Evolutionary conservation across 2,797 vertebrate genomes (phyloP), one percentile per base, ranked within the genome.

Genomic region (Salmo trutta): DNA sequence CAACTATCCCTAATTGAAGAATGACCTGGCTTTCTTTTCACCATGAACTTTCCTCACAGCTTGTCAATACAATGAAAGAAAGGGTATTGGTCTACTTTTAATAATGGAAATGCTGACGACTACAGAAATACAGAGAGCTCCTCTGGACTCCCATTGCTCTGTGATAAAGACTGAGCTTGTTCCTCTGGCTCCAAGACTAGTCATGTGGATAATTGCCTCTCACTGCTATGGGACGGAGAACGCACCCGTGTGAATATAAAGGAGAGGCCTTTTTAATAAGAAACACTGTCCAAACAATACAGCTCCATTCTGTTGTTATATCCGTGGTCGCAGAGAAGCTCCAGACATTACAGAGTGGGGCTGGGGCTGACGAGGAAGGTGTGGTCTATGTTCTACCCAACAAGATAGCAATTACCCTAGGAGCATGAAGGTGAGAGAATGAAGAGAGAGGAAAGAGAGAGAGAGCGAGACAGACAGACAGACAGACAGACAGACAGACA

Each of bases 161-260:
- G 87, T 87, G 92, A 93, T 93, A 93, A 93, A 95, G 93, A 82
- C 89, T 89, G 88, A 85, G 78, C 80, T 86, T 90, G 71, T 91
- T 91, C 92, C 80, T 85, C 89, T 91, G 89, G 77, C 90, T 94
- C 93, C 91, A 93, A 93, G 84, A 86, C 91, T 94, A 89, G 87
- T 93, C 88, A 91, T 91, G 84, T 93, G 90, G 71, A 71, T 94
- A 93, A 95, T 94, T 94, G 89, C 86, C 90, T 91, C 81, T 87
- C 82, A 88, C 65, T 88, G 72, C 91, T 90, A 83, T 93, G 90
- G 93, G 92, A 92, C 87, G 83, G 80, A 89, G 90, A 90, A 88
- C 88, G 89, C 90, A 86, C 86, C 87, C 81, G 90, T 86, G 93
- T 95, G 94, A 93, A 88, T 89, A 77, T 84, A 89, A 93, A 92